These are phyloP conservation scores for Octomys mimax DNA, from an alignment of 2,797 vertebrate species.

Conservation along the genomic window DNA sequence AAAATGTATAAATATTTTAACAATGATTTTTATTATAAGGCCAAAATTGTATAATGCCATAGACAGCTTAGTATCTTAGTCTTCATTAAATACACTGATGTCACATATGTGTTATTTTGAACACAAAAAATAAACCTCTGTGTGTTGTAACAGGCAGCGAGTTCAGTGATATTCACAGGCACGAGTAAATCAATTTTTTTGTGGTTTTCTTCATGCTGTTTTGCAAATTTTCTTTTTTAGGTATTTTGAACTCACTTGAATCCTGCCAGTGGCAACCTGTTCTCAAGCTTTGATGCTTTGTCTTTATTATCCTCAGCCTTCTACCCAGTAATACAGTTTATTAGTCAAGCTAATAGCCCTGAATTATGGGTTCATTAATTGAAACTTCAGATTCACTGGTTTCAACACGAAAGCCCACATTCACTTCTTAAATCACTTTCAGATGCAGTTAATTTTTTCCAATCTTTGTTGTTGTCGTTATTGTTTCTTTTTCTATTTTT, in stretches of 20 bases:
- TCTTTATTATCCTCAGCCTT: constrained; percentile 80
- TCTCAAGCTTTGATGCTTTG: constrained; percentile 63
- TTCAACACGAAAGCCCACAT: constrained; percentile 80
- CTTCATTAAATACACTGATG: neutral
- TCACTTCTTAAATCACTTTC: constrained; percentile 80
- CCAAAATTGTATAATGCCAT: neutral
- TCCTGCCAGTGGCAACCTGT: constrained; percentile 62
- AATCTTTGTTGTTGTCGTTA: constrained; percentile 57
- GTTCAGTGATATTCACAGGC: neutral
- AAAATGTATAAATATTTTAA: neutral
- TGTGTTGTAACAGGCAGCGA: neutral
- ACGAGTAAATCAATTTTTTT: constrained; percentile 66
- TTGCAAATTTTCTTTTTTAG: constrained; percentile 65
- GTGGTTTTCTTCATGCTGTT: constrained; percentile 64
- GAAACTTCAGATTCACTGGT: constrained; percentile 79
- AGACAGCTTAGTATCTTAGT: neutral
- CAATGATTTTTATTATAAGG: neutral
- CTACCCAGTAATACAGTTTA: constrained; percentile 79
- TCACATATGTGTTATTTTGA: neutral
- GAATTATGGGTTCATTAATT: constrained; percentile 79
- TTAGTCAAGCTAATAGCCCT: constrained; percentile 81
- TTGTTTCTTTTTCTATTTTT: constrained; percentile 70
- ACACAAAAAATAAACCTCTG: neutral
- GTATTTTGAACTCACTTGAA: neutral
- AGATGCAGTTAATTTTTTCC: constrained; percentile 80